phyloP scores from a whole-genome alignment of 2,113 vertebrate genomes.

The Sapajus apella region DNA sequence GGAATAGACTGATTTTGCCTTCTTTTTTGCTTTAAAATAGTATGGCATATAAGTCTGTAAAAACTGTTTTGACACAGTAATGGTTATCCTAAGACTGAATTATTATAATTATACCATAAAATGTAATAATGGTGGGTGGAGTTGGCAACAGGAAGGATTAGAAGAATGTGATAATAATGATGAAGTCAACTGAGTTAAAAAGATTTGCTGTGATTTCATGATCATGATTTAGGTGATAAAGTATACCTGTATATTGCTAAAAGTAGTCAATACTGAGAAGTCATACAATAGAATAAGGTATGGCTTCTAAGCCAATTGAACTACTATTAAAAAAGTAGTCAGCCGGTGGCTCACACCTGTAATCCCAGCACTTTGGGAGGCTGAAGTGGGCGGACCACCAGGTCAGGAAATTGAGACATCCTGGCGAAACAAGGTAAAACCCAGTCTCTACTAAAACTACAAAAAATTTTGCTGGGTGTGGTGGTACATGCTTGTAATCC shows the following conservation, averaged over 20 bases:
- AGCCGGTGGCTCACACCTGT: too few species aligned
- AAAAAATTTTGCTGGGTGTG: too few species aligned
- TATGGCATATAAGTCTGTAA: not conserved
- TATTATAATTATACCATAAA: not conserved
- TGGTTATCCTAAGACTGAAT: not conserved
- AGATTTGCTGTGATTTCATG: not conserved
- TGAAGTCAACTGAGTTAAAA: not conserved
- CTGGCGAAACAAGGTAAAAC: too few species aligned
- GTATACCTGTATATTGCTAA: not conserved
- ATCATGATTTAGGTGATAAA: not conserved
- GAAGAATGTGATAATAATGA: not conserved
- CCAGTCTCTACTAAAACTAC: too few species aligned
- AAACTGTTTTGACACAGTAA: not conserved
- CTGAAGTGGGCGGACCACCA: too few species aligned
- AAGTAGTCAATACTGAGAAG: not conserved
- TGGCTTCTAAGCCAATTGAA: not conserved
- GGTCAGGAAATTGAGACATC: too few species aligned
- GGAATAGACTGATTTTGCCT: not conserved
- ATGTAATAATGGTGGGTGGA: not conserved
- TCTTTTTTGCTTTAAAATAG: not conserved
- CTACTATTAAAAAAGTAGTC: not conserved
- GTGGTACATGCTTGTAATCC: too few species aligned
- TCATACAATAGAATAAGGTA: not conserved
- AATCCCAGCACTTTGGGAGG: too few species aligned
- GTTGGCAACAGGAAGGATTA: not conserved